Base-by-base conservation (phyloP, 2,888 invertebrate species). In the Seira ritae region DNA sequence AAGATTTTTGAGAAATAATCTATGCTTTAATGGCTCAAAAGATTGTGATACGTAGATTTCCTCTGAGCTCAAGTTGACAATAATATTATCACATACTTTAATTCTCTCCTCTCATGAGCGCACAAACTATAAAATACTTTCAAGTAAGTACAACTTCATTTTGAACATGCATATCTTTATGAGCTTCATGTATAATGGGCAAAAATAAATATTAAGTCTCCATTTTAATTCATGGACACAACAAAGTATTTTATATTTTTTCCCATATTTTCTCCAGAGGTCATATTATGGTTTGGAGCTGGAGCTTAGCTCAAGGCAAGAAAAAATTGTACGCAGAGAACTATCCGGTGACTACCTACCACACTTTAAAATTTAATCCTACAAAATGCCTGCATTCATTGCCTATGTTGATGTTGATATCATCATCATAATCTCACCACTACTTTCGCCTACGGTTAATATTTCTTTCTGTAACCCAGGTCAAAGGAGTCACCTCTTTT, bases 381-480 rank as follows among this genome's bases (percentile, higher is more conserved):
- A n/a, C n/a, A n/a, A n/a, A n/a, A n/a, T n/a, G n/a, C n/a, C n/a
- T n/a, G n/a, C n/a, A n/a, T n/a, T n/a, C n/a, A n/a, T n/a, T n/a
- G n/a, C n/a, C n/a, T n/a, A n/a, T n/a, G n/a, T n/a, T n/a, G n/a
- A 22, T 73, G 20, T 62, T 6, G 4, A 62, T 12, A 17, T 62
- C 12, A 68, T 37, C n/a, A n/a, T n/a, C n/a, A n/a, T n/a, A n/a
- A n/a, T n/a, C n/a, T n/a, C n/a, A n/a, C n/a, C n/a, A n/a, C n/a
- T n/a, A n/a, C n/a, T n/a, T n/a, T n/a, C n/a, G n/a, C 42, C 55
- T 23, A 73, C 68, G 73, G 80, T 68, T 73, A 80, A 80, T 68
- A 69, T 62, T 73, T 73, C 73, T 73, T 73, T 80, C 73, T 68
- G 80, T 80, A 80, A 73, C 73, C 73, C 73, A 80, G 80, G 80